A percentile compares a stretch with the other conserved stretches of the same genome.
Evolutionary conservation across 2,888 invertebrate genomes (phyloP).

Genomic region (Dicroscelio sp.): DNA sequence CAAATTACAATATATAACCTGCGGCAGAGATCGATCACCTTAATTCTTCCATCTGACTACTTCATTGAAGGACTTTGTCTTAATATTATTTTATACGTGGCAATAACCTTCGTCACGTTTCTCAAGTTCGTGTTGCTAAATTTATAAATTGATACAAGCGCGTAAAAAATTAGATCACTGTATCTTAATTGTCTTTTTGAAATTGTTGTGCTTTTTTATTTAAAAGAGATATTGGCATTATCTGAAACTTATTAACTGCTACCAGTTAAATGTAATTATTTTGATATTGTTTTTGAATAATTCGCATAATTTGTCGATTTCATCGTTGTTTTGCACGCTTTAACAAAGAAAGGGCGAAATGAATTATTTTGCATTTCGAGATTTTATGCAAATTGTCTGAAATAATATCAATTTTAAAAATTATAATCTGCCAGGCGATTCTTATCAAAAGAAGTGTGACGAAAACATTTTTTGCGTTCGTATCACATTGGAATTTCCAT

Average conservation of each 20-base stretch:
- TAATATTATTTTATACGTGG: slow-evolving; percentile 19
- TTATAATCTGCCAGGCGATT: no score
- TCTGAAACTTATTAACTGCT: no score
- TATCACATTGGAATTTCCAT: slow-evolving; percentile 34
- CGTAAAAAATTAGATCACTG: slow-evolving; percentile 31
- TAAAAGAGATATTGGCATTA: no score
- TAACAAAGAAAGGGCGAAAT: no score
- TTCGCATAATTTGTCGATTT: no score
- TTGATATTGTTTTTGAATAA: no score
- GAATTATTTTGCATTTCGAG: no score
- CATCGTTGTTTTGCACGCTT: no score
- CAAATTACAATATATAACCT: slow-evolving; percentile 31
- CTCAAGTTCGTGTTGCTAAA: slow-evolving; percentile 41
- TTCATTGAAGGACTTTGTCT: slow-evolving; percentile 37
- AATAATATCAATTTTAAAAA: no score
- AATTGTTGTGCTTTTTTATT: no score
- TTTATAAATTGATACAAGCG: neutral
- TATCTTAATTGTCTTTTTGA: no score
- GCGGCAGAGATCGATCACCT: slow-evolving; percentile 47
- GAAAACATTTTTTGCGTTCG: neutral
- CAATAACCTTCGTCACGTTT: slow-evolving; percentile 48
- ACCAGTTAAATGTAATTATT: no score
- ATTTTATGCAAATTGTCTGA: neutral
- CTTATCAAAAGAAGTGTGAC: neutral
- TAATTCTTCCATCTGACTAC: slow-evolving; percentile 36